Percentiles rank a stretch among this genome's conserved stretches.
These are phyloP conservation scores for Oeneis ivallda DNA, from an alignment of 2,888 invertebrate genomes.

Conservation along the genomic window DNA sequence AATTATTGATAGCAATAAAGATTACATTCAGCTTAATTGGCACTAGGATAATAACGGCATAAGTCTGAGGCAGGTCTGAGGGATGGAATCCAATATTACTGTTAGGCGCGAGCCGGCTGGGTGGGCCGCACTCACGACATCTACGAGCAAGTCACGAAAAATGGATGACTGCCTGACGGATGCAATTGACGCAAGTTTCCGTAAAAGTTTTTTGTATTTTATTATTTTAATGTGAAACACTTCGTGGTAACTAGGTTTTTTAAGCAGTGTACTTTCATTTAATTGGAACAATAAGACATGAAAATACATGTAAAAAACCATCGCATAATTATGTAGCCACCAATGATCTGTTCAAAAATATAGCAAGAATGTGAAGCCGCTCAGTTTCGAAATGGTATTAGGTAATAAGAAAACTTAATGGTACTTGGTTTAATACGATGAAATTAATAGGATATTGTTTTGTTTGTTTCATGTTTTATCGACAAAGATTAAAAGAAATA, in stretches of 20 bases:
- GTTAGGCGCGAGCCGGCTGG: constrained; percentile 34
- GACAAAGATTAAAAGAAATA: no score
- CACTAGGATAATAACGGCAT: constrained; percentile 34
- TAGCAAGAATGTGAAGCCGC: no score
- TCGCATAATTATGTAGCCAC: no score
- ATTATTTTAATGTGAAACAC: constrained; percentile 10
- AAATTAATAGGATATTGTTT: no score
- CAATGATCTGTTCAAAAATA: no score
- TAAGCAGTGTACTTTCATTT: background rate
- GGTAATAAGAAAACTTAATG: no score
- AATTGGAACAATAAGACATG: background rate
- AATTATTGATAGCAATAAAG: constrained; percentile 20
- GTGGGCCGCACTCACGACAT: constrained; percentile 37
- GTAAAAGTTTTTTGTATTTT: constrained; percentile 20
- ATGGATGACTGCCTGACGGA: constrained; percentile 19
- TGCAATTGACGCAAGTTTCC: constrained; percentile 11
- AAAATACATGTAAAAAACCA: no score
- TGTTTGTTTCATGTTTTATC: no score
- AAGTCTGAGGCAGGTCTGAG: constrained; percentile 29
- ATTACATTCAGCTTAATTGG: constrained; percentile 35
- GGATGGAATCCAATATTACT: constrained; percentile 37
- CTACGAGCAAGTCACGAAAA: constrained; percentile 34
- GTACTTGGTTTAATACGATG: no score
- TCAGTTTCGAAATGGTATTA: no score
- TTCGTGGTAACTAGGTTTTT: background rate